A percentile compares a stretch with the other conserved stretches of the same genome.
These are phyloP conservation scores for Aselliscus stoliczkanus DNA, from an alignment of 2,797 vertebrate genomes.

Conservation along the genomic window DNA sequence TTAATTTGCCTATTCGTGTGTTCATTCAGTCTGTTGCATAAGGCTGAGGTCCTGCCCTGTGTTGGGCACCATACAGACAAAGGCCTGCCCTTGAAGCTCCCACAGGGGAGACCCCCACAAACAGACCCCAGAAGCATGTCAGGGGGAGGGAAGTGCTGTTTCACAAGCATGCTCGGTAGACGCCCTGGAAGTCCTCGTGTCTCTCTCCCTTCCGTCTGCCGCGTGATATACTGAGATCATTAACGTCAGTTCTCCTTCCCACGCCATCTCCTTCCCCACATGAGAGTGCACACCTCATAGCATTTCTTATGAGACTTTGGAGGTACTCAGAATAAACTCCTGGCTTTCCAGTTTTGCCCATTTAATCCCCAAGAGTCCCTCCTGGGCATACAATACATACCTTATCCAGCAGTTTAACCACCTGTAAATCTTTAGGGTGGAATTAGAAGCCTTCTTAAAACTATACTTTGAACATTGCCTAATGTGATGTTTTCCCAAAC, in stretches of 20 bases:
- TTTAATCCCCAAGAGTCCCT: background rate
- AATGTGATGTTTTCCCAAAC: background rate
- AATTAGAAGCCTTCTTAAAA: constrained; percentile 6
- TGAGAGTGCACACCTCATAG: background rate
- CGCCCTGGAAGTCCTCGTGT: background rate
- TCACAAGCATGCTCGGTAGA: no score
- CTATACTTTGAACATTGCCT: background rate
- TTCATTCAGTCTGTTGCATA: background rate
- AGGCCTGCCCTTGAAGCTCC: background rate
- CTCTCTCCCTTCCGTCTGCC: background rate
- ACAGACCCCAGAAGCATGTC: background rate
- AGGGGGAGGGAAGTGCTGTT: background rate
- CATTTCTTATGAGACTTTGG: background rate
- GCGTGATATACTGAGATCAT: background rate
- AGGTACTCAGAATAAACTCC: background rate
- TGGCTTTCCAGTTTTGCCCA: background rate
- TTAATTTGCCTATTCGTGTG: background rate
- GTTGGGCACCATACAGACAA: background rate
- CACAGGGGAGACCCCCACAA: background rate
- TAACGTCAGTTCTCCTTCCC: background rate
- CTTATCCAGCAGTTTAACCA: background rate
- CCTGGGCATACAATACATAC: background rate
- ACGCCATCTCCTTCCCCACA: background rate
- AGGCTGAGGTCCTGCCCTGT: background rate
- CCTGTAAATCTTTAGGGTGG: background rate